phyloP scores from a whole-genome alignment of 2,888 invertebrate species.

The Acrobasis consociella region DNA sequence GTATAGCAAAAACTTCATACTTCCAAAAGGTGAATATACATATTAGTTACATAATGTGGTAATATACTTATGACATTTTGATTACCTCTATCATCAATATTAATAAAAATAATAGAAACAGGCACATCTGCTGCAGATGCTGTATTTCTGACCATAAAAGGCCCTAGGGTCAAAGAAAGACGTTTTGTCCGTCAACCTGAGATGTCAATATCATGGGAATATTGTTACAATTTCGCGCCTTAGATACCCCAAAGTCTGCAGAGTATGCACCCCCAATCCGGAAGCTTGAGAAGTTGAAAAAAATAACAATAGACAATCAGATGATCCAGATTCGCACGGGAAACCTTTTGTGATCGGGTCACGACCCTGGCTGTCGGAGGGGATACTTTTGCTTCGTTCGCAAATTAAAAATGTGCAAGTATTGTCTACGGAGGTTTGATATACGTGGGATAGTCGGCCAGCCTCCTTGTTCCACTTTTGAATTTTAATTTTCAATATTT shows the following conservation, averaged over 20 bases:
- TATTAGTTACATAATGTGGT: no score
- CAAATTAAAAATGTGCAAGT: slow-evolving; percentile 33
- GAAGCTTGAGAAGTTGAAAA: slow-evolving; percentile 55
- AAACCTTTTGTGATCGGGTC: slow-evolving; percentile 54
- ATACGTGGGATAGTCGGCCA: slow-evolving; percentile 23
- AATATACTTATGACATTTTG: no score
- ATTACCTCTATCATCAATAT: background rate
- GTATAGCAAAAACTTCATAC: no score
- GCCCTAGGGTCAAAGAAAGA: slow-evolving; percentile 6
- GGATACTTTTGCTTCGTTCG: slow-evolving; percentile 39
- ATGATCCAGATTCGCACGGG: slow-evolving; percentile 73
- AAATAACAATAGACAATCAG: slow-evolving; percentile 66
- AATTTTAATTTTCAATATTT: slow-evolving; percentile 6
- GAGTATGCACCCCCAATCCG: slow-evolving; percentile 44
- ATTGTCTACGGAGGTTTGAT: slow-evolving; percentile 24
- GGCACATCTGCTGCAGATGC: slow-evolving; percentile 6
- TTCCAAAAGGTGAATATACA: no score
- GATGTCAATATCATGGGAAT: slow-evolving; percentile 18
- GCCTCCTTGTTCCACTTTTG: slow-evolving; percentile 17
- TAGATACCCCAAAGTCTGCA: slow-evolving; percentile 26
- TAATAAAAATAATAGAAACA: background rate
- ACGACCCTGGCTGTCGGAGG: slow-evolving; percentile 48
- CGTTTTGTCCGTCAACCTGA: background rate
- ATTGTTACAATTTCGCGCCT: slow-evolving; percentile 14
- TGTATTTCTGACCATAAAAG: slow-evolving; percentile 12